These are phyloP conservation scores for Crenichthys baileyi DNA, from an alignment of 2,797 vertebrate species.

Conservation along the genomic window DNA sequence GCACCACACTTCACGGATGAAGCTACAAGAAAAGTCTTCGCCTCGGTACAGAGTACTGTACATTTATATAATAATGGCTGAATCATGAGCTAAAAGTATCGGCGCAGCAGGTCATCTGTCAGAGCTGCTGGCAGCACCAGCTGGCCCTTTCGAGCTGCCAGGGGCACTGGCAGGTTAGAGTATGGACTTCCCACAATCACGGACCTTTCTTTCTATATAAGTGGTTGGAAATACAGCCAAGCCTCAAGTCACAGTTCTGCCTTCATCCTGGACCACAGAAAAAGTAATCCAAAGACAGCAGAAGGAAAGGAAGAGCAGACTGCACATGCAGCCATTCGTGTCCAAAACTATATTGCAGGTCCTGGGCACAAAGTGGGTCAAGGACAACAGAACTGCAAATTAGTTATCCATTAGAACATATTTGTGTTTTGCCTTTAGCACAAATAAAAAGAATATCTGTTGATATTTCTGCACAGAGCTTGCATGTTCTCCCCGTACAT, in stretches of 20 bases:
- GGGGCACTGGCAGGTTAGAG: slow-evolving; percentile 73
- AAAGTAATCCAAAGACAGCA: slow-evolving; percentile 58
- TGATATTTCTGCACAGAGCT: neutral
- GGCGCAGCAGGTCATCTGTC: slow-evolving; percentile 74
- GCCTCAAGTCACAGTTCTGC: slow-evolving; percentile 50
- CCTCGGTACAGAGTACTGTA: slow-evolving; percentile 34
- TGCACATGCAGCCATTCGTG: slow-evolving; percentile 64
- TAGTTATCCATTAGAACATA: slow-evolving; percentile 11
- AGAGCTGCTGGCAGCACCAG: slow-evolving; percentile 75
- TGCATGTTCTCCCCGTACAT: too few relatives aligned
- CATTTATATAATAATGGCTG: slow-evolving; percentile 63
- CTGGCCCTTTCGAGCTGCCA: slow-evolving; percentile 72
- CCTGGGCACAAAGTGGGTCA: slow-evolving; percentile 69
- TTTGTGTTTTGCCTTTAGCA: slow-evolving; percentile 41
- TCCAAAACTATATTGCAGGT: slow-evolving; percentile 58
- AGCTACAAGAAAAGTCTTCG: slow-evolving; percentile 3
- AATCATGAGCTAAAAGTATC: slow-evolving; percentile 78
- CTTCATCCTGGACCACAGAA: slow-evolving; percentile 51
- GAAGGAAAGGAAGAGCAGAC: slow-evolving; percentile 73
- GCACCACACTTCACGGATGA: neutral
- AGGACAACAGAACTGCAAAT: slow-evolving; percentile 51
- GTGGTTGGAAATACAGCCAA: slow-evolving; percentile 61
- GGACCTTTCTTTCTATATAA: slow-evolving; percentile 60
- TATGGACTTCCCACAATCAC: slow-evolving; percentile 66
- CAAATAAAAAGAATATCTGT: slow-evolving; percentile 8